Conservation (phyloP, 2,113 vertebrate genomes). For the Hydrolagus affinis region DNA sequence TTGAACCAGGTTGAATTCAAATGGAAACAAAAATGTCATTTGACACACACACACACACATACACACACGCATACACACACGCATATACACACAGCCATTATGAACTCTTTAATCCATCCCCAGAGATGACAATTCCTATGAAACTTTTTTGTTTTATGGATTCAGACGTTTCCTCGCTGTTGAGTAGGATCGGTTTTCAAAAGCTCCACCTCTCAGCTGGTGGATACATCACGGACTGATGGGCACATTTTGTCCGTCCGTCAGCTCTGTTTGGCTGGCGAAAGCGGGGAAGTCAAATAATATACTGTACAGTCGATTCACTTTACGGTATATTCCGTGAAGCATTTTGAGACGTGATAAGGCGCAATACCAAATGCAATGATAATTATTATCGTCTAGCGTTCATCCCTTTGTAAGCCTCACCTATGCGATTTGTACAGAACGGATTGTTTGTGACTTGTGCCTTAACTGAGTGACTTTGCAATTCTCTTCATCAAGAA, state of each 20-base stretch:
- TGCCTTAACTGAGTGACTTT: no score
- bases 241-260: not conserved
- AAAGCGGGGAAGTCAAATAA: no score
- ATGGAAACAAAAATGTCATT: constrained; percentile 9
- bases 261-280: not conserved
- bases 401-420: no score
- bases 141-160: not conserved
- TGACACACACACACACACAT: not conserved
- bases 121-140: not conserved
- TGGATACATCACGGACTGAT: not conserved
- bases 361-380: no score
- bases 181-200: not conserved
- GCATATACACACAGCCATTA: not conserved
- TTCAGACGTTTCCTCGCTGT: not conserved
- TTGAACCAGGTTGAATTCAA: not conserved
- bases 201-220: not conserved
- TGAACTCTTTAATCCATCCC: not conserved
- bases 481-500: no score
- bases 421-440: no score
- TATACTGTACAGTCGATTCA: no score
- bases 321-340: no score
- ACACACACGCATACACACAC: not conserved
- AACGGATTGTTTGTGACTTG: no score
- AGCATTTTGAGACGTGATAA: no score
- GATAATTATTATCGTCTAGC: no score